phyloP scores from a whole-genome alignment of 1,140 invertebrate species.

The Aphelenchoides fujianensis region DNA sequence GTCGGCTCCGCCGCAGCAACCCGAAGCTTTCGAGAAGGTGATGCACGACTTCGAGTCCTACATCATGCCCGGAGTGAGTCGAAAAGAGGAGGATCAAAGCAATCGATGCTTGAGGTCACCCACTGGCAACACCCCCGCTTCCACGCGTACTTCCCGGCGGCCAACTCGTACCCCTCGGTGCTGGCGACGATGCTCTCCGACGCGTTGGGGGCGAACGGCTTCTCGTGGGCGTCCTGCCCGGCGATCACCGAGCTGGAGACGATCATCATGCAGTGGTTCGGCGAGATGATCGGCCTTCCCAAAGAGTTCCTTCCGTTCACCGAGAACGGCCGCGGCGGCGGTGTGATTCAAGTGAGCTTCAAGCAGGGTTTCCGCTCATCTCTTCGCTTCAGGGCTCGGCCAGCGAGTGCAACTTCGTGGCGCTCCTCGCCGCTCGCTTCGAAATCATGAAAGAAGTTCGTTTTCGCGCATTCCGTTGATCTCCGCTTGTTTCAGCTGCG shows the following conservation, averaged over 20 bases:
- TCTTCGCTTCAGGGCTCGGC: conserved; percentile 79
- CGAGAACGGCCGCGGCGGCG: conserved; percentile 65
- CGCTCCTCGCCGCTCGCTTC: conserved; percentile 87
- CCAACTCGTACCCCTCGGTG: conserved; percentile 94
- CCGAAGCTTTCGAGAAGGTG: conserved; percentile 84
- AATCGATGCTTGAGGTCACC: conserved; percentile 72
- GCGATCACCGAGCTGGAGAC: conserved; percentile 95
- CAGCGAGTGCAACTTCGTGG: conserved; percentile 92
- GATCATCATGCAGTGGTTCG: conserved; percentile 93
- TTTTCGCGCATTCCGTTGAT: too few relatives aligned
- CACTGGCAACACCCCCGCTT: conserved; percentile 99
- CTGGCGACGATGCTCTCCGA: conserved; percentile 94
- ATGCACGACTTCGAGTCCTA: conserved; percentile 89
- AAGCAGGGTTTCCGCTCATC: neutral
- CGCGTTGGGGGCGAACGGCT: conserved; percentile 92
- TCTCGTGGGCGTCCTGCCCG: conserved; percentile 96
- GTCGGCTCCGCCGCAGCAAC: conserved; percentile 75
- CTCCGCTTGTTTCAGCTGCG: too few relatives aligned
- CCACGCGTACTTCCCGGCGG: conserved; percentile 96
- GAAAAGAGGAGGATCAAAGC: neutral
- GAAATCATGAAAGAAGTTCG: conserved; percentile 83
- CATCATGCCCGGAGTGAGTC: conserved; percentile 88
- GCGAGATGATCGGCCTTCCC: conserved; percentile 70
- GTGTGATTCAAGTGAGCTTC: conserved; percentile 67
- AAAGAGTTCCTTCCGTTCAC: conserved; percentile 67